Evolutionary conservation across 1,140 invertebrate species (phyloP), one percentile per base, ranked within the genome.

Genomic region (Drepana arcuata): DNA sequence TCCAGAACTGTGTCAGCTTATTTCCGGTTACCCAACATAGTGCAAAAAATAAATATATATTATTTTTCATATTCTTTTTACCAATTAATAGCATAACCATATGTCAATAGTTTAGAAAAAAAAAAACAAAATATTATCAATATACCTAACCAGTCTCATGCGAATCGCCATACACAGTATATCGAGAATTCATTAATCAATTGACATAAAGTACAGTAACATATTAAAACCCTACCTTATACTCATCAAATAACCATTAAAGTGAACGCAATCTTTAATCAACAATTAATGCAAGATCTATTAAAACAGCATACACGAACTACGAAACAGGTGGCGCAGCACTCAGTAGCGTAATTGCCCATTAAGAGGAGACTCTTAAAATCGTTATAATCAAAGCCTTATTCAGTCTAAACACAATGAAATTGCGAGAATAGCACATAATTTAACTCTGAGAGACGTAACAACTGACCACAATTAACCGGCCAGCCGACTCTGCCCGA

Each of bases 361-460:
- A 71, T 74, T 73, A 69, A 72, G 57, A 26, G 39, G 43, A 52
- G 55, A 71, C 66, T 62, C 58, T 74, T 68, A 65, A 68, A 78
- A 67, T 56, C 44, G 52, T 49, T 58, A 55, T 55, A 63, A 63
- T 56, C 31, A 48, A 31, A 38, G 32, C 34, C 44, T 60, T 59
- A 73, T 73, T 71, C 56, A 67, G 48, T 37, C 46, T 48, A n/a
- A 52, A 46, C 48, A 80, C 67, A 80, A 74, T 73, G 65, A 73
- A 73, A 77, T 74, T 58, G 66, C 69, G 26, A 52, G 60, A 54
- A 74, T 73, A 69, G 62, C 67, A 57, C 62, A 71, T 72, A 69
- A 77, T 70, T 70, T 67, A 56, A 54, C 47, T n/a, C n/a, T 37
- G 39, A 25, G 28, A 45, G 43, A 38, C 48, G 29, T 54, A 58